Base-by-base conservation (phyloP, 2,888 invertebrate species). In the Cynaeus angustus region DNA sequence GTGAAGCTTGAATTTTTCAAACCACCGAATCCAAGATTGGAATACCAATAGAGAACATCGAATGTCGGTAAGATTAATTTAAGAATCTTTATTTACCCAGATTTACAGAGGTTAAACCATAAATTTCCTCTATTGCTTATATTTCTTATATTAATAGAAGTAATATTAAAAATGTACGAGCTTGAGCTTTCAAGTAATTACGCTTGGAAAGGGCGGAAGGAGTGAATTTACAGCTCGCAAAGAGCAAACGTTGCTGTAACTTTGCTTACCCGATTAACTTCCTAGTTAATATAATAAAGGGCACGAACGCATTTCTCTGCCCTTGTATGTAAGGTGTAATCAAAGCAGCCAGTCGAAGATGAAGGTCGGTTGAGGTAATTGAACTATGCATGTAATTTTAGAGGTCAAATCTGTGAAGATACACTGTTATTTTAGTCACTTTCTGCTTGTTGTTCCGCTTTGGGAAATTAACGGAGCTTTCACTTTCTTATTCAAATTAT, bases 231-330 rank as follows among this genome's bases (percentile, higher is more conserved):
- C 66, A 61, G 61, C 59, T 59, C 46, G 66, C 58, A 70, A 65
- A 64, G 68, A 65, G 62, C 66, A 69, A 70, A 61, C 68, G 64
- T 68, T 68, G 64, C 64, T 50, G 56, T 48, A 68, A 68, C 66
- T 70, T 70, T 70, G 66, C 70, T 70, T 66, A 70, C 53, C 13
- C 61, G 70, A 66, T 70, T 66, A 70, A 70, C 66, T 61, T 70
- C 52, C 61, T 45, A 53, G 70, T 66, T 61, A 66, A 70, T 70
- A 52, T 66, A 69, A 69, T 65, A 66, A 69, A n/a, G 55, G 41
- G 53, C 55, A 58, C 12, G 43, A 55, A 56, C 38, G 58, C 56
- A 38, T 66, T 56, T 45, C 65, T 45, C 45, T 65, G 28, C 16
- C 46, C 61, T 61, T 48, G 33, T 41, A 62, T 45, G 58, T 28